Evolutionary conservation across 2,797 vertebrate genomes (phyloP), one percentile per base, ranked within the genome.

Genomic region (Enteromius thamalakanensis): DNA sequence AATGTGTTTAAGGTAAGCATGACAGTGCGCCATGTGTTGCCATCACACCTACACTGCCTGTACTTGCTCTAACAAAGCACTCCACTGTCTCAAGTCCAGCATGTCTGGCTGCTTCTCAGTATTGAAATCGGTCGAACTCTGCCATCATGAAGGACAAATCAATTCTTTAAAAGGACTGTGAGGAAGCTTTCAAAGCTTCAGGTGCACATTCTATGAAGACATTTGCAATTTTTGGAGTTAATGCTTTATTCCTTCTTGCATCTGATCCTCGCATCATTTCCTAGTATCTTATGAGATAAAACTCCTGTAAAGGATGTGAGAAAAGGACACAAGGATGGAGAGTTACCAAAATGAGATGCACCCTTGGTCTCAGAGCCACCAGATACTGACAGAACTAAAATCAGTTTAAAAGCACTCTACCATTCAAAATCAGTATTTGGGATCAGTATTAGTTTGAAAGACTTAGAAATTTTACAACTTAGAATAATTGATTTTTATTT

Each of bases 1-100:
- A 83, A 76, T 72, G 29, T 37, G 75, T 68, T 14, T 68, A 77
- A 88, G 87, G 85, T 85, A 89, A 89, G 87, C 70, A 78, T 78
- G 58, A 29, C n/a, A 3, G 17, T 32, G 23, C 10, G 15, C 15
- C 40, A 32, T 49, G 15, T 78, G 76, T 78, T 65, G 40, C 17
- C 9, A 6, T 62, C 75, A 45, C 53, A 47, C 40, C 23, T 40
- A 64, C 55, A 77, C 49, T 37, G 49, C 49, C 21, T 55, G 71
- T 21, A 15, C 11, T 42, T 76, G 17, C 21, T 26, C 14, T 58
- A 60, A 21, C 29, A 64, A 64, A 72, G 23, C 47, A 80, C 70
- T 11, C 9, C 8, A n/a, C 21, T 15, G 12, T 42, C 34, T 76
- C 34, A 37, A 75, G 21, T 75, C 72, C 70, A 55, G 49, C 49